phyloP scores from a whole-genome alignment of 2,113 vertebrate genomes.

The Gambusia affinis region DNA sequence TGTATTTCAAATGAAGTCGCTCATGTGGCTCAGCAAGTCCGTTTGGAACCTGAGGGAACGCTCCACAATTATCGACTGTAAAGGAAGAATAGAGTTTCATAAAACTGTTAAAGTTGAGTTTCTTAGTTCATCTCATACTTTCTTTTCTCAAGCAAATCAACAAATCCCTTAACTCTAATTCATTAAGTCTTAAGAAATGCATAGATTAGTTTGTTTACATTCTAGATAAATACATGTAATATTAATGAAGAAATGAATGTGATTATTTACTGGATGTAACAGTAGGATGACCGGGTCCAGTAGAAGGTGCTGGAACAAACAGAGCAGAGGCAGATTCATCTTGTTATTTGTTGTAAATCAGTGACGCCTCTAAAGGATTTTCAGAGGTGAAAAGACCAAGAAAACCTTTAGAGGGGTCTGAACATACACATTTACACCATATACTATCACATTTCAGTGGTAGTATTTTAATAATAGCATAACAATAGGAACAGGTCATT shows the following conservation, averaged over 20 bases:
- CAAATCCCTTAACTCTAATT: not conserved
- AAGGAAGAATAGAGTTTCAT: not conserved
- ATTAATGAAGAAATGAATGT: not conserved
- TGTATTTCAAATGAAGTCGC: not conserved
- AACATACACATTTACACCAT: too few relatives aligned
- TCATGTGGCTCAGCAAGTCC: accelerated
- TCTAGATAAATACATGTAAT: too few relatives aligned
- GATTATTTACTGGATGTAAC: not conserved
- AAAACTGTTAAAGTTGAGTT: not conserved
- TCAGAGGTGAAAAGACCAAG: too few relatives aligned
- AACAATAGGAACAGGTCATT: too few relatives aligned
- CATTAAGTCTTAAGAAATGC: too few relatives aligned
- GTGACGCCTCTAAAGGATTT: too few relatives aligned
- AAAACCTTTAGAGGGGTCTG: too few relatives aligned
- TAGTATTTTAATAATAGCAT: too few relatives aligned
- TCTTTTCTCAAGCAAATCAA: not conserved
- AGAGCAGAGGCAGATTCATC: not conserved
- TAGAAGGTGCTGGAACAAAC: not conserved
- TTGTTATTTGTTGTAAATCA: too few relatives aligned
- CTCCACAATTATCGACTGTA: constrained; percentile 43
- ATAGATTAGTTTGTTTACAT: too few relatives aligned
- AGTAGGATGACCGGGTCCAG: too few relatives aligned
- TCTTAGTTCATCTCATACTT: not conserved
- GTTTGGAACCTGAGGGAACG: accelerated
- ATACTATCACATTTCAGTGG: too few relatives aligned